Evolutionary conservation across 92 coral and sea anemone genomes (phyloP).

Genomic region (Heteractis magnifica): DNA sequence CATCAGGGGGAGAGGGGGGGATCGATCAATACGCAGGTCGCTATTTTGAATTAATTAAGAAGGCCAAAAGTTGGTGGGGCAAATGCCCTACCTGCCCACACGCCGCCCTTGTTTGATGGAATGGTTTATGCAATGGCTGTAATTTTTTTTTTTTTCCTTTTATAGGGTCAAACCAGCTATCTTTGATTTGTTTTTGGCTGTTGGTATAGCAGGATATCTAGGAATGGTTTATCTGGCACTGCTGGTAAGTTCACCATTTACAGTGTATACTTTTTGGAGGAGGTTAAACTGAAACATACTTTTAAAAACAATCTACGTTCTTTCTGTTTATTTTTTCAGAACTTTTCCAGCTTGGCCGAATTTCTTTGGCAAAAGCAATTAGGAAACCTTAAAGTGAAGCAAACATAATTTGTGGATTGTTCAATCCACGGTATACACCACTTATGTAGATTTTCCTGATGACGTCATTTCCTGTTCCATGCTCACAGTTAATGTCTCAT

Average conservation of each 20-base stretch:
- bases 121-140: neutral
- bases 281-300: neutral
- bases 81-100: too few species aligned
- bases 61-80: too few species aligned
- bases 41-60: too few species aligned
- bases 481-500: too few species aligned
- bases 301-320: neutral
- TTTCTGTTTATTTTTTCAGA: constrained; percentile 40
- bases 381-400: constrained; percentile 74
- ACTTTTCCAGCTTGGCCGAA: constrained; percentile 80
- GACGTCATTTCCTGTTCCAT: neutral
- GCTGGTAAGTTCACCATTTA: constrained; percentile 52
- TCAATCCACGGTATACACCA: neutral
- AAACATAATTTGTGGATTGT: constrained; percentile 32
- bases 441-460: neutral
- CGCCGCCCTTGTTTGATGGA: neutral
- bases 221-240: constrained; percentile 83
- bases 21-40: too few species aligned
- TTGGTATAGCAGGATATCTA: constrained; percentile 88
- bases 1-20: too few species aligned
- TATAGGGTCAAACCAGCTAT: constrained; percentile 95
- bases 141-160: neutral
- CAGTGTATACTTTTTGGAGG: neutral
- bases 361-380: constrained; percentile 75
- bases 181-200: constrained; percentile 93